Percentiles rank a stretch among this genome's conserved stretches.
Conservation (phyloP, 2,113 vertebrate genomes). For the Daubentonia madagascariensis region DNA sequence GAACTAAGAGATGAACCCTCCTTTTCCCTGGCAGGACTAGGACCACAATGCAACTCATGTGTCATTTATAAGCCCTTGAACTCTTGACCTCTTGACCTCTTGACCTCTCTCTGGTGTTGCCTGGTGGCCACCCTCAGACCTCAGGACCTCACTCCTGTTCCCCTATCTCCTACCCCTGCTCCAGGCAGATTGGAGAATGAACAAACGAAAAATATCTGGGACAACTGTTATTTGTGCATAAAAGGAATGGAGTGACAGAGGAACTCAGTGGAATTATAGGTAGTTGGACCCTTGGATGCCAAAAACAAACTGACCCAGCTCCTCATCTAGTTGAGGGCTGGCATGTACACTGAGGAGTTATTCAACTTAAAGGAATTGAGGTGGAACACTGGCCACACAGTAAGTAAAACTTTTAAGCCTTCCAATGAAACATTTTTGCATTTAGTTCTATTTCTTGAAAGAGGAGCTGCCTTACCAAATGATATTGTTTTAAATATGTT, state of each 20-base stretch:
- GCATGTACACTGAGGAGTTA: accelerated
- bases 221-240: not conserved
- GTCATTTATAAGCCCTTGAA: not conserved
- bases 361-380: not conserved
- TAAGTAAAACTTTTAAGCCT: not conserved
- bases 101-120: no score
- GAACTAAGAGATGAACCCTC: not conserved
- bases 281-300: not conserved
- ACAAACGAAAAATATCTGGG: not conserved
- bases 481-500: not conserved
- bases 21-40: not conserved
- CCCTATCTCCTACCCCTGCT: no score
- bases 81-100: not conserved
- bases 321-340: not conserved
- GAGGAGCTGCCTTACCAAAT: not conserved
- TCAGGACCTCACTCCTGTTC: not conserved
- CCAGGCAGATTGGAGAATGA: no score
- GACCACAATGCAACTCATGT: not conserved
- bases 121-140: not conserved
- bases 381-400: no score
- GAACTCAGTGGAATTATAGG: accelerated
- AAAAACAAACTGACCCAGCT: not conserved
- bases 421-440: not conserved
- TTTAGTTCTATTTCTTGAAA: not conserved
- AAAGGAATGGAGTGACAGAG: not conserved